phyloP scores from a whole-genome alignment of 2,888 invertebrate genomes.

The Amblyjoppa proteus region DNA sequence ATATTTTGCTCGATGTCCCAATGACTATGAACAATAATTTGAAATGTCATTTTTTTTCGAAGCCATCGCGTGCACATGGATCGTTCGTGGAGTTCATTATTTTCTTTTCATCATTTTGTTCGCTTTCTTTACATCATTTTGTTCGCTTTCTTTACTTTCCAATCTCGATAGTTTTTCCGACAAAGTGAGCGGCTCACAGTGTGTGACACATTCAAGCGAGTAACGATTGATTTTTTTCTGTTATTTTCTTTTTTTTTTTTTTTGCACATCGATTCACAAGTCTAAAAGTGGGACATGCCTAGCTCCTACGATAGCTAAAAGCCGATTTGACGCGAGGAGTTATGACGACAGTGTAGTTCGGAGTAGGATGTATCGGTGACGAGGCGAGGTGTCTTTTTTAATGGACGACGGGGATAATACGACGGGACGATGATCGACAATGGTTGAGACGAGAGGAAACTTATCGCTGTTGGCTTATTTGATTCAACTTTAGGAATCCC shows the following conservation, averaged over 20 bases:
- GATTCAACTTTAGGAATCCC: constrained; percentile 63
- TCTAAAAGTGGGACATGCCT: constrained; percentile 65
- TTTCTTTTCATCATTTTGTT: not conserved
- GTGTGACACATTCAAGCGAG: constrained; percentile 74
- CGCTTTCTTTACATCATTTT: not conserved
- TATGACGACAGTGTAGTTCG: constrained; percentile 37
- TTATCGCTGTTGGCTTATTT: constrained; percentile 55
- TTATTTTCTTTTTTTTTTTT: constrained; percentile 44
- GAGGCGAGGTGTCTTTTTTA: constrained; percentile 14
- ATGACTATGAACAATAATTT: constrained; percentile 2
- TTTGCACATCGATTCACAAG: constrained; percentile 75
- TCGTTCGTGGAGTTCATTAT: constrained; percentile 16
- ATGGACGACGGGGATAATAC: constrained; percentile 40
- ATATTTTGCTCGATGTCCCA: not conserved
- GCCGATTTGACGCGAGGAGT: constrained; percentile 68
- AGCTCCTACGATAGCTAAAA: constrained; percentile 72
- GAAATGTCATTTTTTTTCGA: not conserved
- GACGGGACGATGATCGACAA: constrained; percentile 60
- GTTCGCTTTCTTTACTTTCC: not conserved
- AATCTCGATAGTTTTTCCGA: constrained; percentile 43
- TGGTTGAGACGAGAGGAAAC: constrained; percentile 58
- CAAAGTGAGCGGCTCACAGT: constrained; percentile 74
- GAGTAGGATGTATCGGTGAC: constrained; percentile 6
- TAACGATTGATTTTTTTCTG: constrained; percentile 61
- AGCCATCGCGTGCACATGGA: constrained; percentile 6